Base-by-base conservation (phyloP, 2,888 invertebrate genomes). In the Amphipyra tragopoginis region DNA sequence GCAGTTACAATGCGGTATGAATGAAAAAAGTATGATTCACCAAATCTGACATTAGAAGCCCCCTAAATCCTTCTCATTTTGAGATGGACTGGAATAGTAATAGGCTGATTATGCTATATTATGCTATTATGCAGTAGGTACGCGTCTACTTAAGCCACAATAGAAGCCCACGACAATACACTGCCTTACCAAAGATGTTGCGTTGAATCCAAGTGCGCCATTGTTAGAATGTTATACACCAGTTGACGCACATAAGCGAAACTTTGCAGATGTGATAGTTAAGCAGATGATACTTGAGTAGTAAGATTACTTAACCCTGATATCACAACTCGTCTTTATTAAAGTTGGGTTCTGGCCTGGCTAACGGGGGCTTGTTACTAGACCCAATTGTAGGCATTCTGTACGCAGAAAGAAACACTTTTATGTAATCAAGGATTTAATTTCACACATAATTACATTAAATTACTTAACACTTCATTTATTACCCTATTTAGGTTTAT, bases 211-310 rank as follows among this genome's bases (percentile, higher is more conserved):
- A 40, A 61, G 53, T 54, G 43, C 39, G 47, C 56, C 52, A 63
- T 71, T 74, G 63, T 68, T 56, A 29, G 34, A 44, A 21, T 49
- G 57, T 2, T 49, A 38, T 53, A 74, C 58, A 56, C 72, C 58
- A 59, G 47, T 61, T 61, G 65, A 55, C 44, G 36, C 60, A 50
- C 64, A 48, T 39, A 48, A n/a, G 47, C 33, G 56, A 61, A 61
- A 64, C 54, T 49, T 47, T 54, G 38, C 44, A 42, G 44, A n/a
- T n/a, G 26, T 73, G 47, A 50, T 26, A 55, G 33, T 55, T 48
- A 44, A 34, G 39, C 21, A 42, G 50, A 5, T 15, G 15, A 15
- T 33, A 36, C 52, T n/a, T n/a, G n/a, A n/a, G n/a, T n/a, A n/a
- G n/a, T n/a, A 29, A 29, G 29, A 29, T 29, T 60, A 9, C 34